A percentile compares a stretch with the other conserved stretches of the same genome.
phyloP scores from a whole-genome alignment of 2,888 invertebrate species.

The Cosmia trapezina region DNA sequence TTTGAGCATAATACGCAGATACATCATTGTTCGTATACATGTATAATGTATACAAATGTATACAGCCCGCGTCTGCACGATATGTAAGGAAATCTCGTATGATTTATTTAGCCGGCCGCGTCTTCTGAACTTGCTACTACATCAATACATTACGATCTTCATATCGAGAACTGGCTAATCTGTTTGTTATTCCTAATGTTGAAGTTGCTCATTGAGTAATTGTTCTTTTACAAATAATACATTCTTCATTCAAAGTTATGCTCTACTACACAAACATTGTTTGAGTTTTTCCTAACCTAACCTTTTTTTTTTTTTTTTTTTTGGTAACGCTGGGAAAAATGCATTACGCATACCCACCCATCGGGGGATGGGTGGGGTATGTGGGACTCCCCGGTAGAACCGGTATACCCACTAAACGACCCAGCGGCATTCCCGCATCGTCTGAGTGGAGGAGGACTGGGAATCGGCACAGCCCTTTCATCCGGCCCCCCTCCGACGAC shows the following conservation, averaged over 20 bases:
- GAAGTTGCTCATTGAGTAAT: background rate
- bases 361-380: too few species aligned
- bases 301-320: too few species aligned
- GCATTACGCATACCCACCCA: too few species aligned
- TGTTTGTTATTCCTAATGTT: background rate
- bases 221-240: background rate
- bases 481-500: too few species aligned
- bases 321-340: too few species aligned
- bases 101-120: constrained; percentile 47
- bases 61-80: constrained; percentile 15
- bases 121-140: constrained; percentile 15
- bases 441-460: too few species aligned
- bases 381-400: too few species aligned
- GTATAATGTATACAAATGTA: constrained; percentile 24
- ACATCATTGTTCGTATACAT: constrained; percentile 20
- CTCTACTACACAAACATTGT: background rate
- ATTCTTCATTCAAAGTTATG: too few species aligned
- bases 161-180: background rate
- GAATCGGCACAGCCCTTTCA: too few species aligned
- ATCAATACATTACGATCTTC: background rate
- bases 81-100: constrained; percentile 42
- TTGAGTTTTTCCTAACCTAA: too few species aligned
- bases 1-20: constrained; percentile 23
- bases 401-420: too few species aligned
- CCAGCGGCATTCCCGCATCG: too few species aligned